These are phyloP conservation scores for Hydrozoanthus tunicans DNA, from an alignment of 64 coral and sea anemone species.

Conservation along the genomic window DNA sequence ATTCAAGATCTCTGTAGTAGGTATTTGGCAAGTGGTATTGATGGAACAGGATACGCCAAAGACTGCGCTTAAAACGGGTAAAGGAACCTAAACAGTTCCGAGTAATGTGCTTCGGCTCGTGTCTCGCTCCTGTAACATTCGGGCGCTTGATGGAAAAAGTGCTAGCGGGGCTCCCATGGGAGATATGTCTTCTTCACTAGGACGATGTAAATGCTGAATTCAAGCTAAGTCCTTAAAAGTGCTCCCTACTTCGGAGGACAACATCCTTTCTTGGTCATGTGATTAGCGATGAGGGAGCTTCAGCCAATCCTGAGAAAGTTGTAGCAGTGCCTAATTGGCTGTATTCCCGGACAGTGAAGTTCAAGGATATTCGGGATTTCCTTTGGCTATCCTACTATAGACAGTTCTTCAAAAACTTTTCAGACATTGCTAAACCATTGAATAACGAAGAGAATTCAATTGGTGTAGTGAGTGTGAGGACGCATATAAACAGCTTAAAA, in stretches of 20 bases:
- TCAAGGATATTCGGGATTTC: conserved; percentile 6
- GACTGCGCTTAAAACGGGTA: neutral
- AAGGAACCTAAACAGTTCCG: neutral
- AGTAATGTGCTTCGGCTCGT: neutral
- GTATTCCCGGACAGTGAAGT: neutral
- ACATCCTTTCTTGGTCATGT: conserved; percentile 54
- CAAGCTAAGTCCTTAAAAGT: conserved; percentile 64
- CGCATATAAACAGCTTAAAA: conserved; percentile 26
- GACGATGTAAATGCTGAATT: conserved; percentile 60
- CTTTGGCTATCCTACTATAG: conserved; percentile 55
- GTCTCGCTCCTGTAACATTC: conserved; percentile 41
- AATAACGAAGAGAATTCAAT: conserved; percentile 2
- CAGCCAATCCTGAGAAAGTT: neutral
- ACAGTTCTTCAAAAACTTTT: conserved; percentile 33
- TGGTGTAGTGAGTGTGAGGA: conserved; percentile 37
- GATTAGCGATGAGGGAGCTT: neutral
- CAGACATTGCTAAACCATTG: conserved; percentile 40
- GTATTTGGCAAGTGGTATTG: conserved; percentile 57
- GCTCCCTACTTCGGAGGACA: conserved; percentile 13
- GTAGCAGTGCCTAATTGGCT: conserved; percentile 48
- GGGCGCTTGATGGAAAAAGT: conserved; percentile 49
- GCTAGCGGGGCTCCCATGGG: neutral
- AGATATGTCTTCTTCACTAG: conserved; percentile 15
- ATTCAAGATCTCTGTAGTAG: conserved; percentile 45
- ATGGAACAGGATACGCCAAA: conserved; percentile 16